Conservation (phyloP, 2,888 invertebrate genomes). For the Vanessa cardui region DNA sequence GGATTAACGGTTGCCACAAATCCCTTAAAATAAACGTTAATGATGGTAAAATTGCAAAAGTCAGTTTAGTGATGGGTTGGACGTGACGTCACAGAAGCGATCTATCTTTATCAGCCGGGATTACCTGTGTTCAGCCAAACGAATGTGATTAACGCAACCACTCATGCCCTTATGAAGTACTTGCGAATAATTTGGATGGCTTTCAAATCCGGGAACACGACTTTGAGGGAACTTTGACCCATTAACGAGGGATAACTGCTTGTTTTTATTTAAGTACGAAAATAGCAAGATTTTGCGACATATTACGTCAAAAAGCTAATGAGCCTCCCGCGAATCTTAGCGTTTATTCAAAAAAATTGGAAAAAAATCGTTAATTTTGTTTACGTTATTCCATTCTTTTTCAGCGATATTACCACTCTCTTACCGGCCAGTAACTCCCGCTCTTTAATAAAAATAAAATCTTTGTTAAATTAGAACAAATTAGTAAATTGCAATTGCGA, state of each 20-base stretch:
- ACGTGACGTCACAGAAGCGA: slow-evolving; percentile 5
- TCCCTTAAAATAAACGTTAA: neutral
- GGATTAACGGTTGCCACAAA: neutral
- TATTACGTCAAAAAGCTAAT: too few species aligned
- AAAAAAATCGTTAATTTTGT: too few species aligned
- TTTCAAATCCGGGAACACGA: too few species aligned
- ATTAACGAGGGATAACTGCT: neutral
- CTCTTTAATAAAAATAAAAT: too few species aligned
- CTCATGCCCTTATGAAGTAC: slow-evolving; percentile 53
- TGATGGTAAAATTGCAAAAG: slow-evolving; percentile 7
- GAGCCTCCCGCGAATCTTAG: too few species aligned
- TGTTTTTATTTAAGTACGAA: neutral
- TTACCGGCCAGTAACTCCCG: too few species aligned
- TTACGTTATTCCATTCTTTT: too few species aligned
- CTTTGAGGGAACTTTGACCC: slow-evolving; percentile 2
- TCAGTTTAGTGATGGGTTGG: slow-evolving; percentile 4
- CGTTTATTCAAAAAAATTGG: too few species aligned
- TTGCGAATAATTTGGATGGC: slow-evolving; percentile 31
- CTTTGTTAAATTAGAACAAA: too few species aligned
- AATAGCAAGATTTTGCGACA: neutral
- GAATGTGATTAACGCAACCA: slow-evolving; percentile 55
- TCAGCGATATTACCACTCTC: too few species aligned
- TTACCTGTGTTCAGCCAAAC: slow-evolving; percentile 54
- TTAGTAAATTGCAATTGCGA: too few species aligned
- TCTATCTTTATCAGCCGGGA: slow-evolving; percentile 48